Evolutionary conservation across 2,888 invertebrate genomes (phyloP).

Genomic region (Drosophila conformis): DNA sequence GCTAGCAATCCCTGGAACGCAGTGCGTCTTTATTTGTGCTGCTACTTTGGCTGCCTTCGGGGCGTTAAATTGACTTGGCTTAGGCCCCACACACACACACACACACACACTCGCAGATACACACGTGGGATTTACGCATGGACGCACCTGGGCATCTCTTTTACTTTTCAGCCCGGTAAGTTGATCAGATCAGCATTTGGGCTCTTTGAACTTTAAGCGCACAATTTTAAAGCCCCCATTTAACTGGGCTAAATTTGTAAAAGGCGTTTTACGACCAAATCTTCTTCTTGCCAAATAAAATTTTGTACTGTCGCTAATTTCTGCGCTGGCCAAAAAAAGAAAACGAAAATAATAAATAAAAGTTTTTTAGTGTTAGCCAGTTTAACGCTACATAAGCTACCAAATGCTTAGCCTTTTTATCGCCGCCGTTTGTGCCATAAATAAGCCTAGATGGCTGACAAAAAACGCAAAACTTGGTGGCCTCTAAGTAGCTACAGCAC

Average conservation of each 20-base stretch:
- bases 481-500: slow-evolving; percentile 76
- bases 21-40: slow-evolving; percentile 77
- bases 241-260: slow-evolving; percentile 50
- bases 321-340: slow-evolving; percentile 8
- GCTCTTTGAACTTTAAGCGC: slow-evolving; percentile 65
- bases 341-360: not conserved
- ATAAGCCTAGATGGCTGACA: slow-evolving; percentile 65
- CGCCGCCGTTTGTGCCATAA: slow-evolving; percentile 64
- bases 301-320: slow-evolving; percentile 69
- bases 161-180: slow-evolving; percentile 35
- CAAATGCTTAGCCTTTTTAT: slow-evolving; percentile 72
- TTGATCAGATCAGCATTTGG: slow-evolving; percentile 38
- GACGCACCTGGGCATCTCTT: slow-evolving; percentile 48
- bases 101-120: slow-evolving; percentile 33
- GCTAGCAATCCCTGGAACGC: slow-evolving; percentile 74
- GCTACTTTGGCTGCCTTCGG: slow-evolving; percentile 77
- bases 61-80: slow-evolving; percentile 78
- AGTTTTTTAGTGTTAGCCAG: slow-evolving; percentile 44
- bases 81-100: slow-evolving; percentile 33
- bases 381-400: slow-evolving; percentile 55
- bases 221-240: slow-evolving; percentile 56
- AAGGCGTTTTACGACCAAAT: slow-evolving; percentile 39
- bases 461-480: slow-evolving; percentile 40
- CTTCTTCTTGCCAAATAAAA: slow-evolving; percentile 50
- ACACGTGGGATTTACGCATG: slow-evolving; percentile 52